Evolutionary conservation across 2,888 invertebrate genomes (phyloP).

Genomic region (Zootermopsis nevadensis): DNA sequence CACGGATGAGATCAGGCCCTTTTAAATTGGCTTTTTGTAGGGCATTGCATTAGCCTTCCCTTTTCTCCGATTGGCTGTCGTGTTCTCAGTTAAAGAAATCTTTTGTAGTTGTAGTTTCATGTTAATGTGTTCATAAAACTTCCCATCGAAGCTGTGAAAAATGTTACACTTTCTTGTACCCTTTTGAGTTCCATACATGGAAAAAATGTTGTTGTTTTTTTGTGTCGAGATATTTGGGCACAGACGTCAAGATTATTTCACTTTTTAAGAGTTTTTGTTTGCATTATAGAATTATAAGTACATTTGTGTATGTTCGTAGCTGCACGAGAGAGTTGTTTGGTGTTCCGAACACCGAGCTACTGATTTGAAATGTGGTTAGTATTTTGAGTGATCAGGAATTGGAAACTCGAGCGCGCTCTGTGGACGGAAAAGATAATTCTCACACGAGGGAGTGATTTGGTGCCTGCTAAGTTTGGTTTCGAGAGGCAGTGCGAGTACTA

Average conservation of each 20-base stretch:
- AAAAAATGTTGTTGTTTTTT: background rate
- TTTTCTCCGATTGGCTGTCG: too few relatives aligned
- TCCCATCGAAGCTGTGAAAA: too few relatives aligned
- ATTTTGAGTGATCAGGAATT: background rate
- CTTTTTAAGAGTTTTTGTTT: background rate
- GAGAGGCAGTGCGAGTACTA: background rate
- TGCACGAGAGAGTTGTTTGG: background rate
- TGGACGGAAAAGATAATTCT: background rate
- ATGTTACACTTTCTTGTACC: too few relatives aligned
- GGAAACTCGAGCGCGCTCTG: background rate
- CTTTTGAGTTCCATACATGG: too few relatives aligned
- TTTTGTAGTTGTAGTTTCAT: too few relatives aligned
- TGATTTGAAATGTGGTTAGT: background rate
- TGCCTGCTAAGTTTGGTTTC: background rate
- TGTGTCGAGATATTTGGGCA: background rate
- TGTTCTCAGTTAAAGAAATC: too few relatives aligned
- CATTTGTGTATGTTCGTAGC: background rate
- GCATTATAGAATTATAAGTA: background rate
- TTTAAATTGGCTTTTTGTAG: background rate
- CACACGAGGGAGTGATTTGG: background rate
- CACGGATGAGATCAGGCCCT: background rate
- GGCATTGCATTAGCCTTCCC: too few relatives aligned
- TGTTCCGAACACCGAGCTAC: background rate
- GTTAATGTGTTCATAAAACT: too few relatives aligned
- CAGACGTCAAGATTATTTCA: background rate